A percentile compares a stretch with the other conserved stretches of the same genome.
Evolutionary conservation across 1,140 invertebrate genomes (phyloP).

Genomic region (Frieseomelitta varia): DNA sequence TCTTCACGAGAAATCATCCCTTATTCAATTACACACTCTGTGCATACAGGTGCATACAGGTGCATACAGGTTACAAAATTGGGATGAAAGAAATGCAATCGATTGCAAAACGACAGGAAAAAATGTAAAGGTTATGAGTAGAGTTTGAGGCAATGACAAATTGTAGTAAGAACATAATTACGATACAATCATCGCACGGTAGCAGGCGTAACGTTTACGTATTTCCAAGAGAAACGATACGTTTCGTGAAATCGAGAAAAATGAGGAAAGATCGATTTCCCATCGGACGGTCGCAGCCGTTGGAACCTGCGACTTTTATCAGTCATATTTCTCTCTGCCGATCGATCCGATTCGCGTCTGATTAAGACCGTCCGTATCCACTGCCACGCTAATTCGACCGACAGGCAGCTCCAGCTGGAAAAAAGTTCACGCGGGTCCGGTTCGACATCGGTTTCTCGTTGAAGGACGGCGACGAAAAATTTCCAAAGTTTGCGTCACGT

Average conservation of each 20-base stretch:
- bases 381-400: slow-evolving; percentile 45
- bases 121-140: no score
- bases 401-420: slow-evolving; percentile 22
- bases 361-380: slow-evolving; percentile 52
- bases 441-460: neutral
- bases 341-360: slow-evolving; percentile 35
- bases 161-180: no score
- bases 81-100: no score
- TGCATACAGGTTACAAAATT: no score
- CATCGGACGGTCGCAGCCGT: neutral
- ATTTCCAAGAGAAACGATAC: neutral
- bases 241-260: neutral
- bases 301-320: neutral
- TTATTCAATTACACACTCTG: no score
- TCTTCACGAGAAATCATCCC: no score
- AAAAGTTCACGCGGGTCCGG: neutral
- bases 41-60: no score
- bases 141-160: no score
- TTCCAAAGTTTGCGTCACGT: slow-evolving; percentile 57
- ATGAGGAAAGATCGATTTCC: neutral
- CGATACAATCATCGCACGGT: no score
- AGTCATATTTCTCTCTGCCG: slow-evolving; percentile 12
- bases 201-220: no score
- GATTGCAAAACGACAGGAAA: no score
- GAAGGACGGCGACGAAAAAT: slow-evolving; percentile 46